phyloP scores from a whole-genome alignment of 2,888 invertebrate species.

The Campoplex capitator region DNA sequence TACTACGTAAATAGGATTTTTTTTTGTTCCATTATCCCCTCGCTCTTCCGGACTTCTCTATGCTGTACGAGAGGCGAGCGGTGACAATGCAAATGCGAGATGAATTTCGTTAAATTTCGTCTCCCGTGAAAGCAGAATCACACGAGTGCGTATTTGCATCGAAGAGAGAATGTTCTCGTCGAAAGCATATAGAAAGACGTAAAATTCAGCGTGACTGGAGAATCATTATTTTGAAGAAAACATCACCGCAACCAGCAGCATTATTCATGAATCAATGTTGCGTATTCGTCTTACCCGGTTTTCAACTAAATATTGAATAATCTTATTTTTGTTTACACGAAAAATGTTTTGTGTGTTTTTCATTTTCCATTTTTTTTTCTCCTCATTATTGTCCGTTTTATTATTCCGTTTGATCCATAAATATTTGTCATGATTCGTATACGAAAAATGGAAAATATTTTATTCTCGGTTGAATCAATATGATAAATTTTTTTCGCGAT shows the following conservation, averaged over 20 bases:
- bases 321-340: not conserved
- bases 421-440: not conserved
- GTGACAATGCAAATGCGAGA: conserved; percentile 1
- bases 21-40: not conserved
- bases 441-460: not conserved
- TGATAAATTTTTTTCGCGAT: not conserved
- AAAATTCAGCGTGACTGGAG: conserved; percentile 5
- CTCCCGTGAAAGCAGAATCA: conserved; percentile 14
- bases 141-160: not conserved
- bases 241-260: not conserved
- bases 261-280: conserved; percentile 5
- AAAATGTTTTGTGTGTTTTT: not conserved
- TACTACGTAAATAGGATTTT: not conserved
- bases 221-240: not conserved
- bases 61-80: not conserved
- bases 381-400: not conserved
- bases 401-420: not conserved
- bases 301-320: not conserved
- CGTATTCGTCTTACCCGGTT: not conserved
- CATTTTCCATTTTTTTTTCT: not conserved
- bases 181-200: not conserved
- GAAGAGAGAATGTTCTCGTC: conserved; percentile 1
- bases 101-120: conserved; percentile 26
- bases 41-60: not conserved
- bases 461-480: not conserved